phyloP scores from a whole-genome alignment of 2,888 invertebrate species.

The Eupithecia subumbrata region DNA sequence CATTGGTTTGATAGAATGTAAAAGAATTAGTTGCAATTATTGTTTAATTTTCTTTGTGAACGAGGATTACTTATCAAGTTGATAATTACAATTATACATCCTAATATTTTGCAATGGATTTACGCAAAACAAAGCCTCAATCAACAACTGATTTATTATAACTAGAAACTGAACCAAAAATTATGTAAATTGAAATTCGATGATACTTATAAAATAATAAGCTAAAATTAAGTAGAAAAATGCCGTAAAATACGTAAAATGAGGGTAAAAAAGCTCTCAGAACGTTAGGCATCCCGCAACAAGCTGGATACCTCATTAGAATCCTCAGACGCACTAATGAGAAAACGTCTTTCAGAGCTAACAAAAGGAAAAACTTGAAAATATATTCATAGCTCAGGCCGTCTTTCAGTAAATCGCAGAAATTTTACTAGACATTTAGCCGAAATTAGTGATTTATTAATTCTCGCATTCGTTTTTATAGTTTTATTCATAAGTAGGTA shows the following conservation, averaged over 20 bases:
- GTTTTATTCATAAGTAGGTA: neutral
- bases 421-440: neutral
- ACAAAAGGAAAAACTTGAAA: neutral
- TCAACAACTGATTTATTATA: too few relatives aligned
- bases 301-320: neutral
- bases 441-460: neutral
- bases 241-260: neutral
- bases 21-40: too few relatives aligned
- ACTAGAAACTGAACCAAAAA: too few relatives aligned
- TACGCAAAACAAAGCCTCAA: too few relatives aligned
- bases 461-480: neutral
- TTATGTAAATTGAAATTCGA: too few relatives aligned
- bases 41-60: too few relatives aligned
- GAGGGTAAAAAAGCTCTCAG: neutral
- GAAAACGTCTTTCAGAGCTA: neutral
- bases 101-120: too few relatives aligned
- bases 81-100: too few relatives aligned
- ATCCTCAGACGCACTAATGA: neutral
- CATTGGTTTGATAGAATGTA: too few relatives aligned
- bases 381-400: neutral
- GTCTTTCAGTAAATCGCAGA: neutral
- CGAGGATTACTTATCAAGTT: too few relatives aligned
- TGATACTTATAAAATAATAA: too few relatives aligned
- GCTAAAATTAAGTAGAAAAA: too few relatives aligned
- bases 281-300: neutral